A percentile compares a stretch with the other conserved stretches of the same genome.
Conservation (phyloP, 2,888 invertebrate genomes). For the Sarcophaga rosellei region DNA sequence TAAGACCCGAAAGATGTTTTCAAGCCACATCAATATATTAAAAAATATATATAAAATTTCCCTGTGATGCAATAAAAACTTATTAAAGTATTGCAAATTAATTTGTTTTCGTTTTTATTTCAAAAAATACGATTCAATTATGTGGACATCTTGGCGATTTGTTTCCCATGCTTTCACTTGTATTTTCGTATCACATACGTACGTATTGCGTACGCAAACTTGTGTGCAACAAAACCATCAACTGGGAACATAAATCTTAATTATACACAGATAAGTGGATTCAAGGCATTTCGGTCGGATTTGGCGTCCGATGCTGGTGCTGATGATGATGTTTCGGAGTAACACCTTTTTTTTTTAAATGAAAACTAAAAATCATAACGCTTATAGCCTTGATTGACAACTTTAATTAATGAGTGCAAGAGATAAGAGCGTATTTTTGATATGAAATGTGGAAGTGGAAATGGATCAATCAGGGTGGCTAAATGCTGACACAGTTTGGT, state of each 20-base stretch:
- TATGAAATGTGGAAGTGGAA: conserved; percentile 9
- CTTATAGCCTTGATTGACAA: conserved; percentile 55
- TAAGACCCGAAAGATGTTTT: not conserved
- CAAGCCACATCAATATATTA: not conserved
- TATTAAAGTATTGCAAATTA: conserved; percentile 39
- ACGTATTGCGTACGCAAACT: not conserved
- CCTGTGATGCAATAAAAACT: not conserved
- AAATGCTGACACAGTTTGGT: conserved; percentile 8
- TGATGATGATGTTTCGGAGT: not conserved
- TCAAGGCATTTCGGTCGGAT: conserved; percentile 26
- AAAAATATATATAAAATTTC: not conserved
- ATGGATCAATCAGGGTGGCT: conserved; percentile 3
- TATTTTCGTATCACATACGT: not conserved
- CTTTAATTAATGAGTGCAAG: conserved; percentile 49
- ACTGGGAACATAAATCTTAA: conserved; percentile 60
- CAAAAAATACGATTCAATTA: conserved; percentile 19
- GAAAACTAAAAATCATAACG: conserved; percentile 2
- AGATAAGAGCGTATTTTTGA: conserved; percentile 4
- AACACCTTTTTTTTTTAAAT: conserved; percentile 6
- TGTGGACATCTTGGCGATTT: conserved; percentile 6
- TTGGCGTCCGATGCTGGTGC: not conserved
- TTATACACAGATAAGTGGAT: conserved; percentile 52
- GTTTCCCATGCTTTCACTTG: conserved; percentile 64
- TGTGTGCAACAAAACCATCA: conserved; percentile 24
- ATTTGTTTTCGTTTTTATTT: not conserved